phyloP scores from a whole-genome alignment of 2,888 invertebrate genomes.

The Cenopis cana region DNA sequence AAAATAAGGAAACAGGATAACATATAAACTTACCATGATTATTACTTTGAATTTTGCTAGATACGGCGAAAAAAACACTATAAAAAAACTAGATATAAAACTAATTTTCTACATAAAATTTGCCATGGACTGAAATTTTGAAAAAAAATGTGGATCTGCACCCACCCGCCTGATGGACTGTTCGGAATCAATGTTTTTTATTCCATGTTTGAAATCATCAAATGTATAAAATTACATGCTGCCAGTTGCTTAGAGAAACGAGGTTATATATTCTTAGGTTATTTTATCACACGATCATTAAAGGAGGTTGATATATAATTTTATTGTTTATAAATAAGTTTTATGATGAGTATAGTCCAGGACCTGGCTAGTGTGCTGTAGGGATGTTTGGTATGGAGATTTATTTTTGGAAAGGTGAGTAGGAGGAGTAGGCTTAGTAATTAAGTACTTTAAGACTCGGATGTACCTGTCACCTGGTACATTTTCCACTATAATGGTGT shows the following conservation, averaged over 20 bases:
- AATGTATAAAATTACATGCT: slow-evolving; percentile 14
- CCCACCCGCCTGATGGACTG: slow-evolving; percentile 70
- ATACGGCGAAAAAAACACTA: slow-evolving; percentile 61
- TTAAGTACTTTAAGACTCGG: too few relatives aligned
- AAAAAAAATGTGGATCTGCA: slow-evolving; percentile 73
- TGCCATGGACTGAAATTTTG: slow-evolving; percentile 73
- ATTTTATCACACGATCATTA: not conserved
- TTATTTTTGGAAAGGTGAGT: too few relatives aligned
- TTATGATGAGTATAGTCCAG: too few relatives aligned
- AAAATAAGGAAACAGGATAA: not conserved
- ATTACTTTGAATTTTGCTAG: slow-evolving; percentile 72
- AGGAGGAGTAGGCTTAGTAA: too few relatives aligned
- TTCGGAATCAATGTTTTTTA: slow-evolving; percentile 67
- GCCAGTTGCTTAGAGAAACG: slow-evolving; percentile 17
- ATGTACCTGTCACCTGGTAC: too few relatives aligned
- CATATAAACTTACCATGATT: slow-evolving; percentile 75
- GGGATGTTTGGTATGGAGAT: too few relatives aligned
- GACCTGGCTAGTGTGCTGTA: too few relatives aligned
- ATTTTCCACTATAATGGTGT: too few relatives aligned
- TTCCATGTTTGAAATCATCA: slow-evolving; percentile 65
- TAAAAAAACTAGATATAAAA: slow-evolving; percentile 65
- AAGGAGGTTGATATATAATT: not conserved
- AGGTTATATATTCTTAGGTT: too few relatives aligned
- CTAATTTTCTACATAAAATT: slow-evolving; percentile 69
- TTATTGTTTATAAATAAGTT: too few relatives aligned